Base-by-base conservation (phyloP, 2,888 invertebrate genomes). In the Leptarthrus brevirostris region DNA sequence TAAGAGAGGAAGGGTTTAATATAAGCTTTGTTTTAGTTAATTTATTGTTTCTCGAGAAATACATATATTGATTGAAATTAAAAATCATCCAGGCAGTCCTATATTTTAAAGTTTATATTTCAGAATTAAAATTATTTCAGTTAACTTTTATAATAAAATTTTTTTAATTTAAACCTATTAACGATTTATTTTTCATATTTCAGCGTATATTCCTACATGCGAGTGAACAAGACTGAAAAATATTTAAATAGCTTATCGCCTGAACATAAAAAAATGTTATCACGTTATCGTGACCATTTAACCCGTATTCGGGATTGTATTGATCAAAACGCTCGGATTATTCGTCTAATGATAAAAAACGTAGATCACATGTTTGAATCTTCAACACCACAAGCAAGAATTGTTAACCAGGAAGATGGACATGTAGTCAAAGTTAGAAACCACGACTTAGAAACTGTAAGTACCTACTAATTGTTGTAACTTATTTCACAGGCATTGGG, bases 231-330 rank as follows among this genome's bases (percentile, higher is more conserved):
- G 82, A 92, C 93, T 0, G 93, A 94, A 81, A 88, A 88, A 74
- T 93, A 93, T 79, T 88, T 94, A 64, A 87, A 90, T 2, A 89
- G 90, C 6, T 85, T 97, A 49, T 92, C 95, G 0, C 81, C 85
- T 8, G 89, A 88, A 52, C 97, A 98, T 82, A 93, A 93, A 81
- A 87, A 89, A 52, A 87, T 94, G 79, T 85, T 97, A 1, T 86
- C 88, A 1, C 90, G 91, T 76, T 97, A 96, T 82, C 87, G 88
- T 52, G 88, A 90, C 2, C 94, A 96, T 82, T 86, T 97, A 52
- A 86, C 89, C 22, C 88, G 89, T 73, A 89, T 97, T 66, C 91
- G 92, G 80, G 87, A 88, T 70, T 95, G 95, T 81, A 90, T 97
- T 49, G 92, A 93, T 77, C 91, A 92, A 71, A 85, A 85, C 78